phyloP scores from a whole-genome alignment of 2,113 vertebrate genomes.

The Tamias sibiricus region DNA sequence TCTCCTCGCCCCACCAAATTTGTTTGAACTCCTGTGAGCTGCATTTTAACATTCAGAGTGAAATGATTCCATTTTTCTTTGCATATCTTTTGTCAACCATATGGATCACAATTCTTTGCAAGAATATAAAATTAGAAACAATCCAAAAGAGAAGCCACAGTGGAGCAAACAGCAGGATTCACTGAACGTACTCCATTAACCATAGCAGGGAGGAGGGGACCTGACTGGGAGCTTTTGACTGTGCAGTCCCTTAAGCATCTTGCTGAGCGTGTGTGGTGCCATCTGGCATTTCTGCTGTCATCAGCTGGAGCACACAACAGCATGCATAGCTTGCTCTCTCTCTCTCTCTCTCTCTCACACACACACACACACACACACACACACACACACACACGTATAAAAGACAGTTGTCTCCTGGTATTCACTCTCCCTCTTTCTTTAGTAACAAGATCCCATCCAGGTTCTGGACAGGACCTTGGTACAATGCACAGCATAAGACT shows the following conservation, averaged over 20 bases:
- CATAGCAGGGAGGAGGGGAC: too few species aligned
- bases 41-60: neutral
- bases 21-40: neutral
- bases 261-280: too few species aligned
- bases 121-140: neutral
- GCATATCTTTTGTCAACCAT: neutral
- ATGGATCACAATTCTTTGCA: neutral
- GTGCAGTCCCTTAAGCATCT: neutral
- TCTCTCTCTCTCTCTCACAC: too few species aligned
- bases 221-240: neutral
- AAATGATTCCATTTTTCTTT: neutral
- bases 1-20: neutral
- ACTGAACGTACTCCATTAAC: neutral
- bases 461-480: neutral
- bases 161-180: too few species aligned
- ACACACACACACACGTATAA: neutral
- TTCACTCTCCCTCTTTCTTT: neutral
- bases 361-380: neutral
- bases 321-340: neutral
- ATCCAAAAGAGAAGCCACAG: neutral
- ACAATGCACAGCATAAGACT: neutral
- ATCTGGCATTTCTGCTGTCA: neutral
- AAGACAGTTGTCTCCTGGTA: neutral
- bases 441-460: neutral
- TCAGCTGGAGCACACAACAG: neutral